A percentile compares a stretch with the other conserved stretches of the same genome.
Conservation (phyloP, 2,888 invertebrate genomes). For the Arctia plantaginis region DNA sequence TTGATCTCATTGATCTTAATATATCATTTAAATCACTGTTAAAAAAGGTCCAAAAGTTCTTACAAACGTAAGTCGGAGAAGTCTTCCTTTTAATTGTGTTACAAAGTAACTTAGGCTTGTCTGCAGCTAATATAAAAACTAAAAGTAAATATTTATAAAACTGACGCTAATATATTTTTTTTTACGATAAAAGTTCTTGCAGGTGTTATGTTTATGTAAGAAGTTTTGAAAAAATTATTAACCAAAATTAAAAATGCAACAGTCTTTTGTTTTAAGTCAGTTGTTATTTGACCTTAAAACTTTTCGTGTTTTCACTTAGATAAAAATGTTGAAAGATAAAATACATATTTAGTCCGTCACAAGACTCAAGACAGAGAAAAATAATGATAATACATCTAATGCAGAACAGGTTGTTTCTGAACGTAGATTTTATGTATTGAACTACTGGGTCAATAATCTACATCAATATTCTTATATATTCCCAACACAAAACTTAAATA, state of each 20-base stretch:
- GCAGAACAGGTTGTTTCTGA: no score
- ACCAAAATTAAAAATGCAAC: not conserved
- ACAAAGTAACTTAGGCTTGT: not conserved
- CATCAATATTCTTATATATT: not conserved
- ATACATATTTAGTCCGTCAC: not conserved
- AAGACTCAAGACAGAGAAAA: not conserved
- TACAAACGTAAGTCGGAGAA: not conserved
- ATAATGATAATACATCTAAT: not conserved
- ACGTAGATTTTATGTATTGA: not conserved
- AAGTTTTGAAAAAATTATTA: not conserved
- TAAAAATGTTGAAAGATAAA: not conserved
- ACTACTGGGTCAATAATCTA: not conserved
- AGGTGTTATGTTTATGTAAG: not conserved
- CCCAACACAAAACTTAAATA: not conserved
- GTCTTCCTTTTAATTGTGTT: not conserved
- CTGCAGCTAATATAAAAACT: not conserved
- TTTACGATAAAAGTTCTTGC: not conserved
- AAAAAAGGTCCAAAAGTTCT: not conserved
- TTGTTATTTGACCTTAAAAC: not conserved
- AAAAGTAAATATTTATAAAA: not conserved
- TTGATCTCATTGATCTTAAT: not conserved
- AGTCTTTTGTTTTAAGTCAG: not conserved
- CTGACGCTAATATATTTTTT: not conserved
- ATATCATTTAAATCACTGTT: not conserved
- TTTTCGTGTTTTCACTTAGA: not conserved